Evolutionary conservation across 1,140 invertebrate genomes (phyloP), one percentile per base, ranked within the genome.

Genomic region (Lordiphosa mommai): DNA sequence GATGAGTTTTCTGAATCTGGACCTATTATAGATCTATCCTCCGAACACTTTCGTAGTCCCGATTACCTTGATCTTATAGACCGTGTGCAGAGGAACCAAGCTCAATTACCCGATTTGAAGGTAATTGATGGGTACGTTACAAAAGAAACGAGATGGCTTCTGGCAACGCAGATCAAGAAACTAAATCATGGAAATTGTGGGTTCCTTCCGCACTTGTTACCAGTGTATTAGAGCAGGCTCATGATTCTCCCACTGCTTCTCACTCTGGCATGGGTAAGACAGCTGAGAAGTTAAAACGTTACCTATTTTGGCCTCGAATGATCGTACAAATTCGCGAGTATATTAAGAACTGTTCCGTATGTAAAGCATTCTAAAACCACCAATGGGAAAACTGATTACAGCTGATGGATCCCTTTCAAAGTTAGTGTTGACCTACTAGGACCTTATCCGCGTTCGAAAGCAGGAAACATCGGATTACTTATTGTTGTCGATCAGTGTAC

Each of bases 171-270:
- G n/a, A n/a, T n/a, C n/a, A n/a, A n/a, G n/a, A n/a, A n/a, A n/a
- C n/a, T n/a, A n/a, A n/a, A n/a, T 43, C 13, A n/a, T 48, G 29
- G 46, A 48, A 48, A 29, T 13, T 48, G 23, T 48, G 46, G 46
- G 12, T 48, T 32, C 27, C 46, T 6, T 10, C 17, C 4, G 6
- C 1, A 2, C 32, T 50, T 10, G 12, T 37, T 1, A 4, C 12
- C 4, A 13, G n/a, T 1, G 30, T 50, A 8, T 10, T 36, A 4
- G 4, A 12, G 8, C 14, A 17, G 4, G 53, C 53, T 1, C 53
- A 56, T 36, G 40, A 36, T 44, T 20, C 43, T 29, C 53, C 41
- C 17, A n/a, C n/a, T n/a, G n/a, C n/a, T n/a, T n/a, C 30, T 0
- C 53, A 56, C 34, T 10, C 41, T 4, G 33, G 53, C 2, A 47